Base-by-base conservation (phyloP, 1,140 invertebrate species). In the Eriocheir sinensis region DNA sequence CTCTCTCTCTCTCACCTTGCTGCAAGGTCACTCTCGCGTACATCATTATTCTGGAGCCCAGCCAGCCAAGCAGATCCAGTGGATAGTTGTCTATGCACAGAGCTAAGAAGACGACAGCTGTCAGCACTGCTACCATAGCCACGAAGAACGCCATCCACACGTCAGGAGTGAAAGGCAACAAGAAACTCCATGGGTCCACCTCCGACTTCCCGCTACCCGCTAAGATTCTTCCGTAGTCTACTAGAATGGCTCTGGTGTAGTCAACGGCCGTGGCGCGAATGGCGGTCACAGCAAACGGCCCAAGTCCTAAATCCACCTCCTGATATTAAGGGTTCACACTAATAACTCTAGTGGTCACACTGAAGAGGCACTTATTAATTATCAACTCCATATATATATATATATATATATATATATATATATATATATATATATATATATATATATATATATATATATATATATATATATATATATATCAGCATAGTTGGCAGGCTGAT, bases 181-280 rank as follows among this genome's bases (percentile, higher is more conserved):
- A 38, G 91, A 92, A 92, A 30, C 91, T 40, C 91, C 91, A 92
- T 15, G 91, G 72, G n/a, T 92, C 79, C 38, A 83, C 80, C 40
- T 92, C 91, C 15, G 38, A 79, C n/a, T 12, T 38, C 4, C 91
- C 91, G 17, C 79, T 38, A 12, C 91, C 80, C 0, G 17, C 91
- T 36, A 92, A 12, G 36, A 92, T 92, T 79, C 91, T 92, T 0
- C 40, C 72, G 79, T 81, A 92, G 80, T 92, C 91, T 3, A 81
- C 79, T 21, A 92, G 40, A 21, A 92, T 83, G n/a, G 91, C 40
- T 3, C n/a, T 2, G 79, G 72, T 92, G 91, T 83, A 92, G 91
- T 92, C 91, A 0, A 92, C 79, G n/a, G 83, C 30, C 40, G 80
- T 44, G 38, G 91, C 79, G 4, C 91, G 91, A 38, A 81, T 40